These are phyloP conservation scores for Natrix natrix DNA, from an alignment of 2,797 vertebrate genomes.

Conservation along the genomic window DNA sequence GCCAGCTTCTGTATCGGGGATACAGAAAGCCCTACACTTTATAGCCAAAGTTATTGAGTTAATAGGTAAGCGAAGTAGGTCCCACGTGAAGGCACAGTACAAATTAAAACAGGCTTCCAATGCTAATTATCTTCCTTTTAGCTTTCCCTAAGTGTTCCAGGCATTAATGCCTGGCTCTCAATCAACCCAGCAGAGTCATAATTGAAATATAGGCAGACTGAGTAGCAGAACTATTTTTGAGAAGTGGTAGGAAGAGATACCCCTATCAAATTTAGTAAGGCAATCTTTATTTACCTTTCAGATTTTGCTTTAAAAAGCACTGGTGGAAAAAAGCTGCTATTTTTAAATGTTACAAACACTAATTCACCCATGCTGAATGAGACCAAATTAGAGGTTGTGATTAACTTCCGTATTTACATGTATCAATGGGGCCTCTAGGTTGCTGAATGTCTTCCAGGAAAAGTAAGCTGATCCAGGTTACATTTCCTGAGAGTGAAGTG, in stretches of 20 bases:
- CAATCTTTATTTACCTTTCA: constrained; percentile 72
- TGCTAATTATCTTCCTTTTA: constrained; percentile 12
- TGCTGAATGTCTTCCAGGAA: constrained; percentile 82
- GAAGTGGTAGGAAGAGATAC: constrained; percentile 57
- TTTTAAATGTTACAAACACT: constrained; percentile 71
- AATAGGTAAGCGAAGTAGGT: background rate
- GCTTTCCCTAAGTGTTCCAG: constrained; percentile 3
- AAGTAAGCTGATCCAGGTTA: constrained; percentile 79
- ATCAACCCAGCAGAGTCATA: constrained; percentile 52
- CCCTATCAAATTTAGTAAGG: constrained; percentile 71
- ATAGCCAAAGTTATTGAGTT: background rate
- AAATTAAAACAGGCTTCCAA: background rate
- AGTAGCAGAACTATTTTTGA: constrained; percentile 65
- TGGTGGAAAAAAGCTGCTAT: constrained; percentile 73
- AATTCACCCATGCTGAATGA: constrained; percentile 71
- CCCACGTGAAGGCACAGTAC: background rate
- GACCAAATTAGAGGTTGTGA: constrained; percentile 66
- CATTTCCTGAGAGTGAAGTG: constrained; percentile 87
- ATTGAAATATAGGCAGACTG: constrained; percentile 57
- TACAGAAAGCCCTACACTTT: background rate
- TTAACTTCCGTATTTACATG: constrained; percentile 83
- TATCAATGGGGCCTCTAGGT: constrained; percentile 76
- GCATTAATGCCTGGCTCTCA: constrained; percentile 44
- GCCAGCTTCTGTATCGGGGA: background rate
- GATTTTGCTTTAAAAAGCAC: constrained; percentile 67